phyloP scores from a whole-genome alignment of 2,113 vertebrate genomes.

The Gadus macrocephalus region DNA sequence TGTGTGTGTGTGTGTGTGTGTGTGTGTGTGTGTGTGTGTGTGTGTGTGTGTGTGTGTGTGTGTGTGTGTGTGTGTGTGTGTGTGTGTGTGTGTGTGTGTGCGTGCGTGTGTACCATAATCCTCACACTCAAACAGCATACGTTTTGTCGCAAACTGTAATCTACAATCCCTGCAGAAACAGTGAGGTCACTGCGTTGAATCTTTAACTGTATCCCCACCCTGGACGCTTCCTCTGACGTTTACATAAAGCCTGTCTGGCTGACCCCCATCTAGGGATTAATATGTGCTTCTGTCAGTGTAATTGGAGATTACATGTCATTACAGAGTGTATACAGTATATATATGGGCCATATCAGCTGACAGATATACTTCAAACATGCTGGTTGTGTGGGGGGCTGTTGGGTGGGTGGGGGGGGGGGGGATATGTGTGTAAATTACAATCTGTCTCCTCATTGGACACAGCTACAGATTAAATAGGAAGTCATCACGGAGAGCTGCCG shows the following conservation, averaged over 20 bases:
- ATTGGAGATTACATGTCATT: slow-evolving; percentile 59
- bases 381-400: neutral
- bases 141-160: too few species aligned
- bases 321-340: too few species aligned
- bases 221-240: neutral
- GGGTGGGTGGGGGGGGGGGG: neutral
- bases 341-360: too few species aligned
- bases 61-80: too few species aligned
- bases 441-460: slow-evolving; percentile 34
- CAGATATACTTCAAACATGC: slow-evolving; percentile 18
- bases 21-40: too few species aligned
- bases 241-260: neutral
- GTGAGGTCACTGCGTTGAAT: too few species aligned
- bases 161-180: too few species aligned
- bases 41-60: too few species aligned
- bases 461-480: slow-evolving; percentile 33
- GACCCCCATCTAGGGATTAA: slow-evolving; percentile 40
- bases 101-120: neutral
- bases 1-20: too few species aligned
- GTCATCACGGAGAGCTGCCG: neutral
- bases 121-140: too few species aligned
- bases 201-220: too few species aligned
- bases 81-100: neutral
- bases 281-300: slow-evolving; percentile 31
- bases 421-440: slow-evolving; percentile 52